phyloP scores from a whole-genome alignment of 2,888 invertebrate genomes.

The Galeopsomyia nigrocyanea region DNA sequence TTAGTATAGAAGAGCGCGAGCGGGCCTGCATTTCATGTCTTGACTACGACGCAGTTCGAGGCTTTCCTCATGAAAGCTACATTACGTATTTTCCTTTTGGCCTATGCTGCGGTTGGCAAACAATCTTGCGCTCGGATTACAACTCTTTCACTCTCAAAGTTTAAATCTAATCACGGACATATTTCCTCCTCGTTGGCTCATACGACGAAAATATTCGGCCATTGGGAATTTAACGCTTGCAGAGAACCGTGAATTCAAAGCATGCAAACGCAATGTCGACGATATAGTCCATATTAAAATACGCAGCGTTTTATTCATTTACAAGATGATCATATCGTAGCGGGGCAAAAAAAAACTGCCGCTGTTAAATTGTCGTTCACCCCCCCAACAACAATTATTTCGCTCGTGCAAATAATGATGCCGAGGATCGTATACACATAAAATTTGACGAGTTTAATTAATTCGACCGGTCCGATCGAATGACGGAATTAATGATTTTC shows the following conservation, averaged over 20 bases:
- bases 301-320: neutral
- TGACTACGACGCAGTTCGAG: conserved; percentile 12
- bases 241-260: neutral
- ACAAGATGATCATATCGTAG: no score
- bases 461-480: no score
- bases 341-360: no score
- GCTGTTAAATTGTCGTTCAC: no score
- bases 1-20: neutral
- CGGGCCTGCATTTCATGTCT: conserved; percentile 26
- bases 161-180: conserved; percentile 36
- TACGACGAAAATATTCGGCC: neutral
- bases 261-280: neutral
- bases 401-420: no score
- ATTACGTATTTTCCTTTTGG: conserved; percentile 19
- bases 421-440: no score
- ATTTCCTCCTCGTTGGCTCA: conserved; percentile 14
- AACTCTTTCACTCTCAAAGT: conserved; percentile 14
- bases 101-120: neutral
- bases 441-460: no score
- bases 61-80: conserved; percentile 1
- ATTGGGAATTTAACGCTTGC: conserved; percentile 22
- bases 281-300: no score
- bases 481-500: no score
- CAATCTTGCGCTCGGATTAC: conserved; percentile 27
- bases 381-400: no score